Conservation (phyloP, 2,888 invertebrate genomes). For the Teinopalpus imperialis region DNA sequence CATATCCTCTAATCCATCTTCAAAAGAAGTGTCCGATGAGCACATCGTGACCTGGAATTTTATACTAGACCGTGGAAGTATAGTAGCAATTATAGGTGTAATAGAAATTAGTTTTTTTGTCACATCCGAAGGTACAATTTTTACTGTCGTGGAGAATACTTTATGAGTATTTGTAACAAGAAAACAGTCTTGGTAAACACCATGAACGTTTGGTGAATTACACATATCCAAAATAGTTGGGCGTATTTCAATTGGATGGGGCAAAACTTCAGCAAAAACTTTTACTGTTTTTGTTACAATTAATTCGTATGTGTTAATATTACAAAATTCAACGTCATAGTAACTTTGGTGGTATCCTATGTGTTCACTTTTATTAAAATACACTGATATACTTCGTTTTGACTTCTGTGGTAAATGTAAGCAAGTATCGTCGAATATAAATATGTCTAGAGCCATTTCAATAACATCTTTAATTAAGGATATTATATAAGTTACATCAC, state of each 20-base stretch:
- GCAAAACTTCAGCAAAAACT: conserved; percentile 57
- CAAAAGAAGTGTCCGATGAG: conserved; percentile 36
- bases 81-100: conserved; percentile 45
- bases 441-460: conserved; percentile 48
- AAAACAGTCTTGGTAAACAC: conserved; percentile 52
- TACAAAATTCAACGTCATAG: conserved; percentile 53
- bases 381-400: conserved; percentile 42
- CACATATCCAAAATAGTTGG: conserved; percentile 64
- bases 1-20: conserved; percentile 40
- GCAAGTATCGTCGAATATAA: conserved; percentile 53
- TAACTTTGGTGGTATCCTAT: conserved; percentile 59
- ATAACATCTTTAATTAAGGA: conserved; percentile 45
- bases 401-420: conserved; percentile 42
- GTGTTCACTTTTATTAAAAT: conserved; percentile 53
- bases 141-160: conserved; percentile 44
- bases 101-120: conserved; percentile 56
- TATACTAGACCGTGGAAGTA: conserved; percentile 41
- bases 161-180: conserved; percentile 52
- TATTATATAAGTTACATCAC: conserved; percentile 35
- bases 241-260: conserved; percentile 54
- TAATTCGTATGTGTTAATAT: conserved; percentile 40
- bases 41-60: conserved; percentile 49
- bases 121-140: conserved; percentile 54
- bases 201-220: conserved; percentile 45
- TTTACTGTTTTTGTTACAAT: conserved; percentile 45